Evolutionary conservation across 1,140 invertebrate species (phyloP), one percentile per base, ranked within the genome.

Genomic region (Sminthurides bifidus): DNA sequence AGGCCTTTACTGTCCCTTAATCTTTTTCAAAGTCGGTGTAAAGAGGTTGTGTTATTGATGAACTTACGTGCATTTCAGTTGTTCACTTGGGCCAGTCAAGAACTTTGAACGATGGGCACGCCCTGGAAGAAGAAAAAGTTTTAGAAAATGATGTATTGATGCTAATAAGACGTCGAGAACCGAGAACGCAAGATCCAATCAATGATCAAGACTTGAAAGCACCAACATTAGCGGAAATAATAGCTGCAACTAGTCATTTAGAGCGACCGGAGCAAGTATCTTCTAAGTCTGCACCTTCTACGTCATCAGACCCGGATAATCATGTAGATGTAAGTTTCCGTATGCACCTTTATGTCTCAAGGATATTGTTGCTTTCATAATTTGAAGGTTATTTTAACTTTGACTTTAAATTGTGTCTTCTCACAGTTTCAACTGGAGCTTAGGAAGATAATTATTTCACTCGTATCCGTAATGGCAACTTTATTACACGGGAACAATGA

Each of bases 351-450:
- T 10, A 14, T 8, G 14, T 35, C 29, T 33, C n/a, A n/a, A 4
- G 14, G 5, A 51, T 12, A 48, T 49, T n/a, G 31, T 23, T 15
- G 19, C 17, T 45, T 31, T 17, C n/a, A 37, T 30, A 29, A n/a
- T n/a, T n/a, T n/a, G n/a, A n/a, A n/a, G n/a, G 40, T 53, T 43
- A 19, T 35, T 33, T 45, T 35, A 55, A 29, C 58, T 46, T 64
- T 52, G 49, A 55, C 56, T 35, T 65, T 68, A n/a, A n/a, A n/a
- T n/a, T n/a, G n/a, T n/a, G n/a, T n/a, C n/a, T n/a, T n/a, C n/a
- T n/a, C n/a, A 6, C 56, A 80, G 78, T 79, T 81, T 72, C 79
- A 80, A 61, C 72, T 70, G 63, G 79, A 81, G 66, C 70, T 81
- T 27, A 68, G 76, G 27, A 78, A 78, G 68, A 81, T 82, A 50